Percentiles rank a stretch among this genome's conserved stretches.
These are phyloP conservation scores for Eciton burchellii DNA, from an alignment of 1,140 invertebrate genomes.

Conservation along the genomic window DNA sequence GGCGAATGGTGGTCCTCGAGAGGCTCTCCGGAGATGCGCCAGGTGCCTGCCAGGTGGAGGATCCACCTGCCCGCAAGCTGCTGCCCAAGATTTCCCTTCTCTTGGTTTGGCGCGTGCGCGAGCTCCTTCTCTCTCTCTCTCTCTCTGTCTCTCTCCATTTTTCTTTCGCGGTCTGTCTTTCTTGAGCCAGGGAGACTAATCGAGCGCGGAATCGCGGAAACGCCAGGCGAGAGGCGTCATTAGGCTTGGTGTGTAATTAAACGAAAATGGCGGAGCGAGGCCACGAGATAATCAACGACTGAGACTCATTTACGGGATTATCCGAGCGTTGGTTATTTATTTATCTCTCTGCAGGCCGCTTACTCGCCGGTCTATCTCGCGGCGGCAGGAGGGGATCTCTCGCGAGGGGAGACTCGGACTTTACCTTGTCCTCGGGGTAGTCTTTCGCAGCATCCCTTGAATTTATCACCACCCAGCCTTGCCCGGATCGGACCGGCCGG, in stretches of 20 bases:
- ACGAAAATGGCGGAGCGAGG: constrained; percentile 17
- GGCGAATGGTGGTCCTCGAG: constrained; percentile 21
- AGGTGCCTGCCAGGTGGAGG: constrained; percentile 82
- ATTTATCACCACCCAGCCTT: constrained; percentile 43
- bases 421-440: no score
- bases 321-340: no score
- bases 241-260: constrained; percentile 45
- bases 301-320: no score
- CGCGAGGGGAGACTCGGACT: not conserved
- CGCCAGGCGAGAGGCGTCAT: not conserved
- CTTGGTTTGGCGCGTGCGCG: constrained; percentile 74
- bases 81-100: constrained; percentile 65
- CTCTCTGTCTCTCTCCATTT: no score
- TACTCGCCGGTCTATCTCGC: no score
- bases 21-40: constrained; percentile 67
- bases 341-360: no score
- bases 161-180: no score
- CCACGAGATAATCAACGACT: not conserved
- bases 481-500: not conserved
- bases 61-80: constrained; percentile 84
- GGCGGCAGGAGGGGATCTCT: not conserved
- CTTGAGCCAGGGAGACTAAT: constrained; percentile 50
- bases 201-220: constrained; percentile 60
- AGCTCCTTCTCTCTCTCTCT: constrained; percentile 44
- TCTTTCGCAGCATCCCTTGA: not conserved